Percentiles rank a stretch among this genome's conserved stretches.
Evolutionary conservation across 2,797 vertebrate species (phyloP).

Genomic region (Remorina albescens): DNA sequence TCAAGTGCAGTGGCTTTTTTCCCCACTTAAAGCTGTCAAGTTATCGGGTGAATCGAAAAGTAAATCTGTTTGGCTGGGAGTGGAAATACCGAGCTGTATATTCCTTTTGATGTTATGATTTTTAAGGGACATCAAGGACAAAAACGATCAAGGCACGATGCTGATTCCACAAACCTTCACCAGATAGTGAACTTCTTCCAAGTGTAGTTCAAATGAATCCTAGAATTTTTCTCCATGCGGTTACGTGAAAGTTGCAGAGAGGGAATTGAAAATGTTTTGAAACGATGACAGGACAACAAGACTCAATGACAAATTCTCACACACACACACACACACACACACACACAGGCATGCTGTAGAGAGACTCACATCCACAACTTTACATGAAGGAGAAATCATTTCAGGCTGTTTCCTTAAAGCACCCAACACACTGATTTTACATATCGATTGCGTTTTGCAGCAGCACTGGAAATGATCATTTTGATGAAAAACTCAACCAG

Average conservation of each 20-base stretch:
- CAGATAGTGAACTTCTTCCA: slow-evolving; percentile 16
- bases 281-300: slow-evolving; percentile 12
- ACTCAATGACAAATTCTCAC: slow-evolving; percentile 17
- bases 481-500: slow-evolving; percentile 8
- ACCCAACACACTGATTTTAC: slow-evolving; percentile 22
- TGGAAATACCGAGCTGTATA: slow-evolving; percentile 12
- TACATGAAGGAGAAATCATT: slow-evolving; percentile 1
- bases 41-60: slow-evolving; percentile 21
- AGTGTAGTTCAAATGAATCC: slow-evolving; percentile 1
- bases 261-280: slow-evolving; percentile 8
- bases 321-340: slow-evolving; percentile 1
- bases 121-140: slow-evolving; percentile 19
- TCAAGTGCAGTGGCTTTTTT: slow-evolving; percentile 1
- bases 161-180: neutral
- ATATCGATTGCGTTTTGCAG: slow-evolving; percentile 35
- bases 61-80: slow-evolving; percentile 18
- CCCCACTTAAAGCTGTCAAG: slow-evolving; percentile 8
- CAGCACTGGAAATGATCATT: slow-evolving; percentile 10
- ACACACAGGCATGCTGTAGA: neutral
- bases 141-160: slow-evolving; percentile 16
- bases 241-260: neutral
- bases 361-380: neutral
- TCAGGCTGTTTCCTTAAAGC: neutral
- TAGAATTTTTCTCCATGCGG: neutral
- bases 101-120: slow-evolving; percentile 35